phyloP scores from a whole-genome alignment of 2,888 invertebrate genomes.

The Philaethria dido region DNA sequence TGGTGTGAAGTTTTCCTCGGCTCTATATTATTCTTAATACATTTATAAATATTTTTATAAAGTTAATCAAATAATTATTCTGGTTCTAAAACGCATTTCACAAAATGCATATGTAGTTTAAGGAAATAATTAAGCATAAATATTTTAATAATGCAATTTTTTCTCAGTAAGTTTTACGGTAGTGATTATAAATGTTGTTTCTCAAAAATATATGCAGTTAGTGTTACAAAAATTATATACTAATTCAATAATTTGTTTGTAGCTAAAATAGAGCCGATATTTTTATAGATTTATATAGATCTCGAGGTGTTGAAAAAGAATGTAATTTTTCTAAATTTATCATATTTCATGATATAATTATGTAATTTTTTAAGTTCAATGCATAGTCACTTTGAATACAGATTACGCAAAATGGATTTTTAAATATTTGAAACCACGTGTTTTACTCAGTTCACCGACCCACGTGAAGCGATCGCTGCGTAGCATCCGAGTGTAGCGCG shows the following conservation, averaged over 20 bases:
- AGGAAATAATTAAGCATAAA: background rate
- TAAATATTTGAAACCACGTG: background rate
- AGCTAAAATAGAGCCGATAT: too few relatives aligned
- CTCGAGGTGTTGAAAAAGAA: too few relatives aligned
- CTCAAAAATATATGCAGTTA: too few relatives aligned
- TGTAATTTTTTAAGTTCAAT: background rate
- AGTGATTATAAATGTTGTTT: too few relatives aligned
- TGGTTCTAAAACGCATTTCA: background rate
- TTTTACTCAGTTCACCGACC: background rate
- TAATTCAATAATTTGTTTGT: too few relatives aligned
- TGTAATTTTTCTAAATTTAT: too few relatives aligned
- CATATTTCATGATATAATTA: background rate
- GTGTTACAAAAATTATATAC: too few relatives aligned
- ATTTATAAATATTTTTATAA: background rate
- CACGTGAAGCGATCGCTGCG: constrained; percentile 3
- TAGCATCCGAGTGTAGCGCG: constrained; percentile 35
- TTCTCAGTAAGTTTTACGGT: too few relatives aligned
- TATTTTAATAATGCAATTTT: background rate
- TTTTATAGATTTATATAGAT: too few relatives aligned
- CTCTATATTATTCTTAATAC: background rate
- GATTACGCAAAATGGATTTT: background rate
- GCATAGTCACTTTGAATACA: background rate
- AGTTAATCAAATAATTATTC: background rate
- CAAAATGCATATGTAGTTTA: background rate
- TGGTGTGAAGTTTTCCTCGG: constrained; percentile 13